Base-by-base conservation (phyloP, 2,797 vertebrate genomes). In the Chelon auratus region DNA sequence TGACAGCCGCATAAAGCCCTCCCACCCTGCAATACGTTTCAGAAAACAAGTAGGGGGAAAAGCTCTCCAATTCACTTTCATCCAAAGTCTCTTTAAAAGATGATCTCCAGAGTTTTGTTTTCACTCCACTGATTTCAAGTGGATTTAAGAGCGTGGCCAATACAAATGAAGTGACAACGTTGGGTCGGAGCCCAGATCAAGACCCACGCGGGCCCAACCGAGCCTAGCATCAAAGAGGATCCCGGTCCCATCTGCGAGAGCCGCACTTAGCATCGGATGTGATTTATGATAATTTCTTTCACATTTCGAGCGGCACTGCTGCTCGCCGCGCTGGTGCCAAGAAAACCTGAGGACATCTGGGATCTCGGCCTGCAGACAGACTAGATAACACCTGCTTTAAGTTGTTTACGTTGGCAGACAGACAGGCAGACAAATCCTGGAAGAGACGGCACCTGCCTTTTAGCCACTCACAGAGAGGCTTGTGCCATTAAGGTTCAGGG, bases 341-440 rank as follows among this genome's bases (percentile, higher is more conserved):
- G 79, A 89, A 84, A 82, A 85, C 77, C 64, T 72, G 68, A 82
- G 78, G 84, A 87, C 82, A 79, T 91, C 79, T 89, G 83, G 81
- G 83, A 85, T 80, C 20, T 7, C 10, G 78, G 81, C 79, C 81
- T 69, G 58, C 62, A 78, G 78, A 72, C 69, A 72, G 80, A 81
- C 75, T 75, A 90, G 82, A 90, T 90, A 91, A 74, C 88, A 85
- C 89, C 90, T 90, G 89, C 83, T 86, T 78, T 77, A 68, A 72
- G 81, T 61, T 89, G 85, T 87, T 89, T 85, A 81, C 63, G 45
- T 52, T 87, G 85, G 87, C 75, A 84, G 73, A 81, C 60, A 43
- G 61, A 42, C 75, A 83, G 56, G 36, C 68, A 12, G 73, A 78
- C 68, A 78, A 77, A 77, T 75, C 65, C 58, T 56, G 24, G 64